These are phyloP conservation scores for Phyllotreta striolata DNA, from an alignment of 2,888 invertebrate species.

Conservation along the genomic window DNA sequence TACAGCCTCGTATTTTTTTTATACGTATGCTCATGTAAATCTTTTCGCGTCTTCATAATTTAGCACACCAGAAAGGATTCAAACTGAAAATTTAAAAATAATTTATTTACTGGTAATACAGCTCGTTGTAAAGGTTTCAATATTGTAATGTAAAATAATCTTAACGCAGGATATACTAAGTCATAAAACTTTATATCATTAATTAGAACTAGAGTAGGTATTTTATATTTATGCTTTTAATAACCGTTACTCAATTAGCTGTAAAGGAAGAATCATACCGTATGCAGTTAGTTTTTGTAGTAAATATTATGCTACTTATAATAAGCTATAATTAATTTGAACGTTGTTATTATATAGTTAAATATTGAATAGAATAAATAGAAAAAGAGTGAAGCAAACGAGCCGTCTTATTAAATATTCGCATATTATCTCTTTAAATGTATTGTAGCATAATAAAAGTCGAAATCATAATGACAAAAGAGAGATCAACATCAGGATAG, in stretches of 20 bases:
- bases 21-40: slow-evolving; percentile 11
- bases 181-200: no score
- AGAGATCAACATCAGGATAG: slow-evolving; percentile 39
- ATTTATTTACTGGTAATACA: no score
- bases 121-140: no score
- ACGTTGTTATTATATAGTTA: neutral
- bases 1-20: slow-evolving; percentile 10
- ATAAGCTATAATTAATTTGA: neutral
- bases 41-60: slow-evolving; percentile 10
- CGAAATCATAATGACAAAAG: slow-evolving; percentile 47
- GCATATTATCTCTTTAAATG: slow-evolving; percentile 45
- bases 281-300: slow-evolving; percentile 8
- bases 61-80: slow-evolving; percentile 7
- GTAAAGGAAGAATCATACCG: slow-evolving; percentile 5
- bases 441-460: slow-evolving; percentile 46
- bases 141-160: no score
- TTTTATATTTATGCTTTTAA: slow-evolving; percentile 9
- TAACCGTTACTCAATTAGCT: slow-evolving; percentile 13
- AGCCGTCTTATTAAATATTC: slow-evolving; percentile 44
- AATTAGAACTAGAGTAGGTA: no score
- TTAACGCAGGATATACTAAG: no score
- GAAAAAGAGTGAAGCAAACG: no score
- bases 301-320: slow-evolving; percentile 1
- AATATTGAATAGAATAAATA: slow-evolving; percentile 38
- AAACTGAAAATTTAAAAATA: no score